Conservation (phyloP, 2,113 vertebrate species). For the Sarotherodon lohbergeri region DNA sequence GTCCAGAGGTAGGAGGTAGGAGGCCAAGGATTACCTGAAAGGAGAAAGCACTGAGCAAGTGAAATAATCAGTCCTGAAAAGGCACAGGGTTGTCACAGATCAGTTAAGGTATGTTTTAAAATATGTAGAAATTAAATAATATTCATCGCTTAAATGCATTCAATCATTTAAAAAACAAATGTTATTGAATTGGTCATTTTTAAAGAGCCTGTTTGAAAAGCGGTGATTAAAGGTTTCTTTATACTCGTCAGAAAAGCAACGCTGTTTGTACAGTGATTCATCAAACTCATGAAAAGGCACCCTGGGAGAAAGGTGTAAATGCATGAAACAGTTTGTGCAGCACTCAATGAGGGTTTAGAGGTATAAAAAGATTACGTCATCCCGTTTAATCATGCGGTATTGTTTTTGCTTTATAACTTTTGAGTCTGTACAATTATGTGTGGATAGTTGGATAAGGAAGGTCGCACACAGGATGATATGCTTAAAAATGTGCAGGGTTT, state of each 20-base stretch:
- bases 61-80: neutral
- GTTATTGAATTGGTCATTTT: neutral
- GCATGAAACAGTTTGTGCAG: neutral
- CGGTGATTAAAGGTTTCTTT: neutral
- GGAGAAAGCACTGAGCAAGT: neutral
- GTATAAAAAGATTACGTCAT: neutral
- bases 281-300: neutral
- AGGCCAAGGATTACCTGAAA: neutral
- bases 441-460: neutral
- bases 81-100: neutral
- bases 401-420: neutral
- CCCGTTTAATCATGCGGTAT: neutral
- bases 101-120: neutral
- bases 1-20: neutral
- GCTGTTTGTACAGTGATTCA: neutral
- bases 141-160: neutral
- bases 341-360: neutral
- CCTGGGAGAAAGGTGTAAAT: neutral
- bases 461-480: neutral
- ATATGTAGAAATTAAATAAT: neutral
- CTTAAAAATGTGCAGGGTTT: fast-evolving
- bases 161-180: neutral
- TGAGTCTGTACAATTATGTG: neutral
- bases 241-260: neutral
- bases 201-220: neutral